A percentile compares a stretch with the other conserved stretches of the same genome.
These are phyloP conservation scores for Parnassius smintheus DNA, from an alignment of 2,888 invertebrate genomes.

Conservation along the genomic window DNA sequence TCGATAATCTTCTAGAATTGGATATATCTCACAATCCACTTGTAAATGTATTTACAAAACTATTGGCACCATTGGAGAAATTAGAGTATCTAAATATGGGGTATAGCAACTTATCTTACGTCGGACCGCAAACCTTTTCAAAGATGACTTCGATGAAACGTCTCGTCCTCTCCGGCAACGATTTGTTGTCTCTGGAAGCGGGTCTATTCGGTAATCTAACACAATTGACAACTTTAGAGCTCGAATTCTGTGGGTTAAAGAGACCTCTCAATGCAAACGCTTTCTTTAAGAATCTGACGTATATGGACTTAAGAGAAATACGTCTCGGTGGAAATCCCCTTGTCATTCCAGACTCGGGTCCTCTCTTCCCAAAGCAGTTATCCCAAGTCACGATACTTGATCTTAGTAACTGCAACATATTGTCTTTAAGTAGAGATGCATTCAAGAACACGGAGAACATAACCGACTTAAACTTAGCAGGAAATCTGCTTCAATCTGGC, in stretches of 20 bases:
- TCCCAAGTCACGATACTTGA: constrained; percentile 84
- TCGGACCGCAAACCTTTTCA: constrained; percentile 84
- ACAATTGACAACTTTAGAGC: constrained; percentile 83
- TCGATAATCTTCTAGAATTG: constrained; percentile 84
- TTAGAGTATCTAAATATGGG: constrained; percentile 87
- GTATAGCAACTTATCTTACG: constrained; percentile 84
- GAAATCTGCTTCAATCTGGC: constrained; percentile 77
- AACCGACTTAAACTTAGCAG: constrained; percentile 81
- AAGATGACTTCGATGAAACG: constrained; percentile 85
- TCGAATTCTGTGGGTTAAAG: constrained; percentile 85
- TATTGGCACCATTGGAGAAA: constrained; percentile 83
- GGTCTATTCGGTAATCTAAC: constrained; percentile 86
- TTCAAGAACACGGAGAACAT: constrained; percentile 83
- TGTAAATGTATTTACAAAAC: constrained; percentile 83
- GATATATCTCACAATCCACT: constrained; percentile 87
- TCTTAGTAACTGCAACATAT: constrained; percentile 84
- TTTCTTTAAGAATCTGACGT: constrained; percentile 84
- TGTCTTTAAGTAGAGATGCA: constrained; percentile 80
- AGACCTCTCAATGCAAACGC: constrained; percentile 83
- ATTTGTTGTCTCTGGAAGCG: constrained; percentile 83
- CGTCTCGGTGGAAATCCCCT: constrained; percentile 85
- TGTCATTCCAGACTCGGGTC: constrained; percentile 79
- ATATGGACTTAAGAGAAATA: constrained; percentile 84
- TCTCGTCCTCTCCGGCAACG: constrained; percentile 85
- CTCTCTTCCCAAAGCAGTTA: constrained; percentile 84